Evolutionary conservation across 2,113 vertebrate species (phyloP).

Genomic region (Strix uralensis): DNA sequence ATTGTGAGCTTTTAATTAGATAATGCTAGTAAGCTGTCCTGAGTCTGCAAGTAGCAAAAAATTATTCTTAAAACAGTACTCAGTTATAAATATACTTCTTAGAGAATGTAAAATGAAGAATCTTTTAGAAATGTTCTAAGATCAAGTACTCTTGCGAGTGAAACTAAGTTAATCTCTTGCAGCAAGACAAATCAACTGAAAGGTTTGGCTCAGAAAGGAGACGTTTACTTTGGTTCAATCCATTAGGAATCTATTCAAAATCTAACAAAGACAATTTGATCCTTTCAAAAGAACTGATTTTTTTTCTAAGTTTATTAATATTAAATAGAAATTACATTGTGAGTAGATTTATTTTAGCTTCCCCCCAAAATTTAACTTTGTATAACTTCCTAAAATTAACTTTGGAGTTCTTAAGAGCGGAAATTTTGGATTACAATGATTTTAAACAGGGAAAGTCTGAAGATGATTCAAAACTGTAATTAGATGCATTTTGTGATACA

Average conservation of each 20-base stretch:
- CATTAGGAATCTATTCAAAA: background rate
- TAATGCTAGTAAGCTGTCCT: background rate
- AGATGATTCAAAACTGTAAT: background rate
- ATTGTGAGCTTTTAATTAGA: conserved; percentile 3
- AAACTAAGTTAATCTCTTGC: background rate
- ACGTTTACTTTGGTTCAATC: background rate
- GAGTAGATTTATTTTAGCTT: background rate
- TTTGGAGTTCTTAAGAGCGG: background rate
- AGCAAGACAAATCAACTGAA: background rate
- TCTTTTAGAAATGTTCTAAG: background rate
- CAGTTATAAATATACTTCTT: background rate
- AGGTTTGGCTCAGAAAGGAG: background rate
- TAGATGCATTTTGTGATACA: background rate
- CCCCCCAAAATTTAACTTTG: accelerated
- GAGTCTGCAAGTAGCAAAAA: background rate
- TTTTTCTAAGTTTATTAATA: background rate
- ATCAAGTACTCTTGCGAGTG: background rate
- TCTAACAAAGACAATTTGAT: background rate
- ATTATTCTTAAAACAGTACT: background rate
- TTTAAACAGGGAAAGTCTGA: background rate
- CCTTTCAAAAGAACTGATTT: background rate
- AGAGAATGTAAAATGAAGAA: background rate
- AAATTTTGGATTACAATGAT: background rate
- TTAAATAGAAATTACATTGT: background rate
- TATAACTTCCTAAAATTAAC: background rate